Percentiles rank a stretch among this genome's conserved stretches.
phyloP scores from a whole-genome alignment of 1,140 invertebrate species.

The Drosophila nikananu region DNA sequence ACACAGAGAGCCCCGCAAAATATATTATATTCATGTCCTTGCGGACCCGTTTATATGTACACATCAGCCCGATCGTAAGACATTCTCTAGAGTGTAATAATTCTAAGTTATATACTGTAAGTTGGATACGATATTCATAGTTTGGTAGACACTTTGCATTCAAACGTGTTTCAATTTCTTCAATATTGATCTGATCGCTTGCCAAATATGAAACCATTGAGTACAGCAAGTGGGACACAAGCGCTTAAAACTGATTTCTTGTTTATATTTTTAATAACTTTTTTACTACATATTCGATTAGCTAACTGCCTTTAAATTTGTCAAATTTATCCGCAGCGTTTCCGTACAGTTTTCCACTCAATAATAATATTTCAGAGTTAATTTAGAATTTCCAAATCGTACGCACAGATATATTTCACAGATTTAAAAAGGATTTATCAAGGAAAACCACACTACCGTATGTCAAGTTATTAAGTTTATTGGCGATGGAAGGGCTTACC shows the following conservation, averaged over 20 bases:
- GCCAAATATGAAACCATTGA: conserved; percentile 52
- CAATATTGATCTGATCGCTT: conserved; percentile 53
- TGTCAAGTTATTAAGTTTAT: conserved; percentile 36
- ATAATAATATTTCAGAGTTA: background rate
- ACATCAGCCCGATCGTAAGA: background rate
- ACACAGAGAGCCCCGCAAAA: conserved; percentile 20
- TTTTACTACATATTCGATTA: conserved; percentile 40
- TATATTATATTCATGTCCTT: conserved; percentile 3
- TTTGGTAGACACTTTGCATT: conserved; percentile 68
- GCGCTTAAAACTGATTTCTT: conserved; percentile 53
- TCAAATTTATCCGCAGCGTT: conserved; percentile 57
- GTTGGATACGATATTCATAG: conserved; percentile 78
- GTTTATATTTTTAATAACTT: conserved; percentile 15
- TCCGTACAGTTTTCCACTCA: background rate
- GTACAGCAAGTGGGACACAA: conserved; percentile 74
- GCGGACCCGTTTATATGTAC: conserved; percentile 15
- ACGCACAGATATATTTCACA: conserved; percentile 69
- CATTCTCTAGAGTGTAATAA: conserved; percentile 11
- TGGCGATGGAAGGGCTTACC: conserved; percentile 87
- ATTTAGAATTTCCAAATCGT: conserved; percentile 18
- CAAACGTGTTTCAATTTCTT: conserved; percentile 85
- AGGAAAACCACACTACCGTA: conserved; percentile 63
- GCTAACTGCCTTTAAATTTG: conserved; percentile 57
- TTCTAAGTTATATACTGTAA: conserved; percentile 33
- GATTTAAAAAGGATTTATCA: conserved; percentile 47